These are phyloP conservation scores for Triplophysa dalaica DNA, from an alignment of 2,113 vertebrate genomes.

Conservation along the genomic window DNA sequence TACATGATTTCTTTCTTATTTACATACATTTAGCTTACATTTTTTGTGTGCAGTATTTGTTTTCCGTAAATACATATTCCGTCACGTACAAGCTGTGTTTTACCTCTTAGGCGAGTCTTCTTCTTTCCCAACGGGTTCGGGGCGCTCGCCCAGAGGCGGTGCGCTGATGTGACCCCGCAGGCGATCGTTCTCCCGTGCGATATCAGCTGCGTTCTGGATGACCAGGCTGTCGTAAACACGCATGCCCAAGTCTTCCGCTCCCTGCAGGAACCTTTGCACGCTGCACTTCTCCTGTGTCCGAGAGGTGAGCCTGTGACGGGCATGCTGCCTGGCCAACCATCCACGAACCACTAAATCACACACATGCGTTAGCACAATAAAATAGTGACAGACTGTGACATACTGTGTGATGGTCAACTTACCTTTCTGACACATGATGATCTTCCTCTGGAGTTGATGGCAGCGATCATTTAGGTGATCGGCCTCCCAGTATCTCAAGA, in stretches of 20 bases:
- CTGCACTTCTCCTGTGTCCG: conserved; percentile 77
- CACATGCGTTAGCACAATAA: not conserved
- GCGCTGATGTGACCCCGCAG: conserved; percentile 75
- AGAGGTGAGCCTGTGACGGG: conserved; percentile 71
- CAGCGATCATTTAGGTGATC: conserved; percentile 90
- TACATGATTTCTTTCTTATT: too few species aligned
- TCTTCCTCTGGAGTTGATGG: conserved; percentile 86
- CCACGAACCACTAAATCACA: conserved; percentile 80
- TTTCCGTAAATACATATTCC: too few species aligned
- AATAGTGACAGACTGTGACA: not conserved
- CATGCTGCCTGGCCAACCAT: conserved; percentile 83
- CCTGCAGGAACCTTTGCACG: conserved; percentile 85
- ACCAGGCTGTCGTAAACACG: conserved; percentile 86
- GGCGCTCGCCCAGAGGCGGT: conserved; percentile 76
- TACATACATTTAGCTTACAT: too few species aligned
- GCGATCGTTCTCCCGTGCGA: conserved; percentile 87
- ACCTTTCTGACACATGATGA: conserved; percentile 96
- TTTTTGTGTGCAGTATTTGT: too few species aligned
- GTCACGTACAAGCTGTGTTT: not conserved
- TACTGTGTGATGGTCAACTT: conserved; percentile 47
- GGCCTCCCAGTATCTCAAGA: conserved; percentile 92
- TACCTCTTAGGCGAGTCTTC: conserved; percentile 83
- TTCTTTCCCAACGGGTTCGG: conserved; percentile 75
- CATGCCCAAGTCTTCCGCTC: conserved; percentile 85
- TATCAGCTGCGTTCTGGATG: conserved; percentile 92